Base-by-base conservation (phyloP, 2,888 invertebrate species). In the Crocallis elinguaria region DNA sequence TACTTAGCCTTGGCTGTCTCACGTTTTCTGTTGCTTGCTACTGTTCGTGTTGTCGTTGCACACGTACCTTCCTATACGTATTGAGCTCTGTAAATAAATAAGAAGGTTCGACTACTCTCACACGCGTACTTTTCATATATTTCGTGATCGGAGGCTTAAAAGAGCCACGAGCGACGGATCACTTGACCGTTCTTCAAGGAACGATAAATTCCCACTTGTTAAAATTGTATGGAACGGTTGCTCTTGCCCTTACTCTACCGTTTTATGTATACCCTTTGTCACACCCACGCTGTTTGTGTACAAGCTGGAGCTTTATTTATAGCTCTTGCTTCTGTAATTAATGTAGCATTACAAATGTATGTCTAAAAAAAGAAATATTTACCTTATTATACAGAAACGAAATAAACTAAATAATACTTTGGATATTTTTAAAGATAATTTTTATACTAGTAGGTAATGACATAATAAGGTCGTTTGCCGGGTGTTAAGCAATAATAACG, bases 81-180 rank as follows among this genome's bases (percentile, higher is more conserved):
- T 48, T 48, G 49, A 53, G 53, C 37, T 50, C 39, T 38, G 36
- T 49, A 54, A 57, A 60, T 60, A 60, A 57, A 43, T 49, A 54
- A 60, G 33, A 30, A 51, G 54, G 57, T 51, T 57, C 42, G 50
- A 51, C 43, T 52, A 46, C 49, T 53, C 48, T 43, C 36, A 46
- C 60, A 48, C 54, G 36, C 36, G 39, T 50, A 45, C 57, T 30
- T 52, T 52, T 57, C 52, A 53, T 53, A 51, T 36, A 32, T 53
- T 58, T 41, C 46, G 57, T 54, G 50, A 54, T 58, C 53, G 41
- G 58, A 48, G 48, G 38, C 17, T 30, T 44, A 51, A 54, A 52
- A n/a, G 37, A 44, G 44, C 35, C 39, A 27, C 49, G n/a, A n/a
- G n/a, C n/a, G 41, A 19, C 48, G 42, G 48, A 38, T 48, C 43